These are phyloP conservation scores for Cebidichthys violaceus DNA, from an alignment of 2,113 vertebrate species.

Conservation along the genomic window DNA sequence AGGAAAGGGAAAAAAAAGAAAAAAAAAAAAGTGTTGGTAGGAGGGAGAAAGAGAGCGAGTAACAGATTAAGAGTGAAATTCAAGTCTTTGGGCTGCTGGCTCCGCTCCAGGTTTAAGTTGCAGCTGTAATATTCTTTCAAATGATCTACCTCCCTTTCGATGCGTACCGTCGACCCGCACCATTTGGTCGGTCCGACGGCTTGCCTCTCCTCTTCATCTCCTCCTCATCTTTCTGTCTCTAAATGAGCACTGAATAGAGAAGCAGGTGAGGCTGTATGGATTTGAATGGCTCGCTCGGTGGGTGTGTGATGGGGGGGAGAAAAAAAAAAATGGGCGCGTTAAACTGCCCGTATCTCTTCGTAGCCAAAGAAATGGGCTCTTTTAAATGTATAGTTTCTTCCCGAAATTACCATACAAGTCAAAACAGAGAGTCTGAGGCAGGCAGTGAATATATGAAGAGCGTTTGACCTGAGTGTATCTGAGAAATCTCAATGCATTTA, in stretches of 20 bases:
- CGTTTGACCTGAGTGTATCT: conserved; percentile 57
- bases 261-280: conserved; percentile 42
- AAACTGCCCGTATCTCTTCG: conserved; percentile 66
- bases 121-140: conserved; percentile 60
- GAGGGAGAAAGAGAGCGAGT: conserved; percentile 60
- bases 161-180: conserved; percentile 32
- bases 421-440: conserved; percentile 58
- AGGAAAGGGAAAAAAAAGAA: conserved; percentile 30
- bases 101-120: conserved; percentile 63
- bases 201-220: conserved; percentile 53
- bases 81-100: conserved; percentile 66
- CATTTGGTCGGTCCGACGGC: conserved; percentile 45
- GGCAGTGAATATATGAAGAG: conserved; percentile 61
- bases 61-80: conserved; percentile 73
- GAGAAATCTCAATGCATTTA: conserved; percentile 58
- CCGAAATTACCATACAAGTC: conserved; percentile 76
- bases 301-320: conserved; percentile 74
- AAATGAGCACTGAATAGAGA: conserved; percentile 72
- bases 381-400: conserved; percentile 83
- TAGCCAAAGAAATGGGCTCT: conserved; percentile 73
- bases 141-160: conserved; percentile 49
- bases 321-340: conserved; percentile 62
- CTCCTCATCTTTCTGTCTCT: conserved; percentile 60
- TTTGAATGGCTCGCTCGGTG: conserved; percentile 62
- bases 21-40: conserved; percentile 56